These are phyloP conservation scores for Carollia perspicillata DNA, from an alignment of 2,113 vertebrate species.

Conservation along the genomic window DNA sequence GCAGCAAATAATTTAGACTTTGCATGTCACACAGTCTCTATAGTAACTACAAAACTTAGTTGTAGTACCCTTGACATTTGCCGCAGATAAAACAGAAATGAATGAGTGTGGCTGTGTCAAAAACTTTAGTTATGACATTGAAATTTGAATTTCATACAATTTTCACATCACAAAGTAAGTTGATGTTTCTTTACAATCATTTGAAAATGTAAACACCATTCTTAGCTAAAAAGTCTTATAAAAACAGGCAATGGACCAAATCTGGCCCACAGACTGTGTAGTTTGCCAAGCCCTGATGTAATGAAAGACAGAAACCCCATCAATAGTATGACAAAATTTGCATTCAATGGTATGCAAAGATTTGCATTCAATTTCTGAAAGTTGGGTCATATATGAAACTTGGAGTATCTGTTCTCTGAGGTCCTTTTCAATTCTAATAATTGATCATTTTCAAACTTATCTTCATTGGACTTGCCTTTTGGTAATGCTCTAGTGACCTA, in stretches of 20 bases:
- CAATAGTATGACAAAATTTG: background rate
- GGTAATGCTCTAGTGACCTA: background rate
- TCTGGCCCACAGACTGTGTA: background rate
- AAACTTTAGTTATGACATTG: background rate
- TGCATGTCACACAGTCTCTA: background rate
- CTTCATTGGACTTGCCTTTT: background rate
- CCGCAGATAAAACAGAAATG: background rate
- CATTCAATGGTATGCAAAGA: background rate
- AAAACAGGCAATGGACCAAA: background rate
- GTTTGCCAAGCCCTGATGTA: background rate
- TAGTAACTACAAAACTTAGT: background rate
- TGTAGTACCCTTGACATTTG: background rate
- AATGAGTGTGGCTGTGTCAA: background rate
- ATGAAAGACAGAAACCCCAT: background rate
- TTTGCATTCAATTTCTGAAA: background rate
- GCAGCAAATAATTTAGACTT: slow-evolving; percentile 2
- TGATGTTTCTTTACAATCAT: background rate
- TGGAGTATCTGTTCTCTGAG: background rate
- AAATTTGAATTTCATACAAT: slow-evolving; percentile 13
- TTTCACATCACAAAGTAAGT: background rate
- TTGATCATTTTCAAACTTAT: background rate
- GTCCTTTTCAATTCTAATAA: background rate
- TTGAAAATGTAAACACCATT: background rate
- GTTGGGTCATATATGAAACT: background rate
- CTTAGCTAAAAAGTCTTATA: background rate